Percentiles rank a stretch among this genome's conserved stretches.
These are phyloP conservation scores for Chloroceryle inda DNA, from an alignment of 2,797 vertebrate species.

Conservation along the genomic window DNA sequence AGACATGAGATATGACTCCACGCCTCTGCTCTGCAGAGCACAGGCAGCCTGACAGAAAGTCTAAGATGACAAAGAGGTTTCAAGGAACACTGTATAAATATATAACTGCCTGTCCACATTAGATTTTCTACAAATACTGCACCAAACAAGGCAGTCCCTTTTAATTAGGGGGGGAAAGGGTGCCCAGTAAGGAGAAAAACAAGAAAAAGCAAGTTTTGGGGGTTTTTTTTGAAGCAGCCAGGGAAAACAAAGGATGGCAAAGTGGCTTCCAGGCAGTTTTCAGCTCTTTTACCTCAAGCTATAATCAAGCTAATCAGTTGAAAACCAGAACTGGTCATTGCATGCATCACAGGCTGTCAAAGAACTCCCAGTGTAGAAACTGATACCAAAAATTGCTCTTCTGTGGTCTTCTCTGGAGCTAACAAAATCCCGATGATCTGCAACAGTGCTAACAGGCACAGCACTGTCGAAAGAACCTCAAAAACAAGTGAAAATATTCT, in stretches of 20 bases:
- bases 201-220: neutral
- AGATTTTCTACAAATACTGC: neutral
- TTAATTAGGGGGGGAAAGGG: neutral
- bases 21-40: neutral
- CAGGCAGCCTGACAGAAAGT: neutral
- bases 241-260: neutral
- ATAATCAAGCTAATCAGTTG: constrained; percentile 12
- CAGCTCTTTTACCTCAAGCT: neutral
- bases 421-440: neutral
- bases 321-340: constrained; percentile 1
- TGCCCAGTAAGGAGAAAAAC: neutral
- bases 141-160: neutral
- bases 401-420: neutral
- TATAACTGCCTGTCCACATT: neutral
- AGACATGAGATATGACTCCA: constrained; percentile 43
- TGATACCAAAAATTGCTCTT: neutral
- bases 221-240: neutral
- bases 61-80: constrained; percentile 30
- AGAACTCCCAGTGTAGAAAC: neutral
- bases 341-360: neutral
- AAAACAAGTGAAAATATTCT: neutral
- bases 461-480: accelerated
- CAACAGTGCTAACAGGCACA: neutral
- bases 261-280: neutral
- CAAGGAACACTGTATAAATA: constrained; percentile 18